Percentiles rank a stretch among this genome's conserved stretches.
These are phyloP conservation scores for Seriola dumerili DNA, from an alignment of 2,113 vertebrate genomes.

Conservation along the genomic window DNA sequence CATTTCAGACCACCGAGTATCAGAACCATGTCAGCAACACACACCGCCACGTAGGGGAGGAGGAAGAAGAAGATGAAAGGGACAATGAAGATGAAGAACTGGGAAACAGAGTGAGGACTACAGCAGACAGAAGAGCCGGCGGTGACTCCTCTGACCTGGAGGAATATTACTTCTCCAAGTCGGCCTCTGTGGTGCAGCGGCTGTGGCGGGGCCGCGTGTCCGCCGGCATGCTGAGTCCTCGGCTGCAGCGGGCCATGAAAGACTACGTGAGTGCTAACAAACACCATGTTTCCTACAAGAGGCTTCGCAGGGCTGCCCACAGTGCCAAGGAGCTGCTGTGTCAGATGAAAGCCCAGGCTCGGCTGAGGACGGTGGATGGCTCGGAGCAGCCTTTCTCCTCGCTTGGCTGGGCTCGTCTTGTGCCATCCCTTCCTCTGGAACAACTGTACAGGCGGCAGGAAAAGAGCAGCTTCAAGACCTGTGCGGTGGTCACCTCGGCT, in stretches of 20 bases:
- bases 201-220: slow-evolving; percentile 93
- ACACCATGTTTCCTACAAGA: slow-evolving; percentile 90
- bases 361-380: slow-evolving; percentile 91
- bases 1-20: slow-evolving; percentile 49
- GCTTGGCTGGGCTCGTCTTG: slow-evolving; percentile 90
- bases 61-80: slow-evolving; percentile 62
- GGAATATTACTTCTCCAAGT: slow-evolving; percentile 88
- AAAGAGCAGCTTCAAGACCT: slow-evolving; percentile 83
- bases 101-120: slow-evolving; percentile 56
- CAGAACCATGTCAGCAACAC: slow-evolving; percentile 43
- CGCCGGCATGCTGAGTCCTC: slow-evolving; percentile 91
- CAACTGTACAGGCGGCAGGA: slow-evolving; percentile 80
- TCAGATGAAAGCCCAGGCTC: slow-evolving; percentile 87
- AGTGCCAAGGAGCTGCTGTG: slow-evolving; percentile 89
- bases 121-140: slow-evolving; percentile 46
- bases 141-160: slow-evolving; percentile 82
- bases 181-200: slow-evolving; percentile 88
- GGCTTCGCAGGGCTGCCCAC: slow-evolving; percentile 74
- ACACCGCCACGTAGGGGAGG: slow-evolving; percentile 20
- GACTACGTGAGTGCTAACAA: slow-evolving; percentile 94
- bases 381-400: slow-evolving; percentile 91
- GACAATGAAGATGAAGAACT: slow-evolving; percentile 65
- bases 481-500: slow-evolving; percentile 96
- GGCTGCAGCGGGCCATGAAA: slow-evolving; percentile 93
- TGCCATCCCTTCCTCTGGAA: slow-evolving; percentile 86